Evolutionary conservation across 2,797 vertebrate genomes (phyloP).

Genomic region (Ciconia nigra): DNA sequence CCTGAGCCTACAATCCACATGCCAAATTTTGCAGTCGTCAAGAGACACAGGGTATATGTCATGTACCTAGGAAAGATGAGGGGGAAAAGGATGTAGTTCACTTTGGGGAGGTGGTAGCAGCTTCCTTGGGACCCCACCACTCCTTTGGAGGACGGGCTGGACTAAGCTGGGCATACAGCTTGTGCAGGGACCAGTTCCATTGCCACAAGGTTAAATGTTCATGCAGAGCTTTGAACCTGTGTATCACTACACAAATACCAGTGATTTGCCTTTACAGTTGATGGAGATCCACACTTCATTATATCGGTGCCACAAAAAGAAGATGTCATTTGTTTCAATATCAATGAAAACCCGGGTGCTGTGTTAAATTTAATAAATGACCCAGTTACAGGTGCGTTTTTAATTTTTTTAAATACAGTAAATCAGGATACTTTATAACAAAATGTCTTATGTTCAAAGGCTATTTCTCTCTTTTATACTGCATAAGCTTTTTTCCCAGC

Average conservation of each 20-base stretch:
- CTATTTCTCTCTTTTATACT: background rate
- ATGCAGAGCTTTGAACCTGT: background rate
- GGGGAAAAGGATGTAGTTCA: background rate
- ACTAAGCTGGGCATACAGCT: background rate
- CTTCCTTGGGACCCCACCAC: background rate
- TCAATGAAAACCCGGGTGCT: slow-evolving; percentile 85
- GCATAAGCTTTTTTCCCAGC: background rate
- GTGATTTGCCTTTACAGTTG: slow-evolving; percentile 77
- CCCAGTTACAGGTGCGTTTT: slow-evolving; percentile 80
- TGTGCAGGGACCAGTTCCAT: background rate
- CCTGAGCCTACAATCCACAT: background rate
- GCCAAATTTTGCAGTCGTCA: background rate
- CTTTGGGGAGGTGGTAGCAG: background rate
- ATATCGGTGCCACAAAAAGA: slow-evolving; percentile 82
- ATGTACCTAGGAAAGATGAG: background rate
- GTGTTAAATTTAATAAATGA: slow-evolving; percentile 88
- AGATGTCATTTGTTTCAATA: slow-evolving; percentile 92
- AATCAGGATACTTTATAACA: background rate
- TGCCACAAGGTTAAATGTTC: background rate
- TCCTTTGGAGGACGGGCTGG: background rate
- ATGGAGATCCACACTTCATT: slow-evolving; percentile 95
- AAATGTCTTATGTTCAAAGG: background rate
- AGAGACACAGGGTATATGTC: background rate
- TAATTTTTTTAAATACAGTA: background rate
- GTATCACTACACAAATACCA: background rate